A percentile compares a stretch with the other conserved stretches of the same genome.
Evolutionary conservation across 1,140 invertebrate species (phyloP).

Genomic region (Danaus plexippus): DNA sequence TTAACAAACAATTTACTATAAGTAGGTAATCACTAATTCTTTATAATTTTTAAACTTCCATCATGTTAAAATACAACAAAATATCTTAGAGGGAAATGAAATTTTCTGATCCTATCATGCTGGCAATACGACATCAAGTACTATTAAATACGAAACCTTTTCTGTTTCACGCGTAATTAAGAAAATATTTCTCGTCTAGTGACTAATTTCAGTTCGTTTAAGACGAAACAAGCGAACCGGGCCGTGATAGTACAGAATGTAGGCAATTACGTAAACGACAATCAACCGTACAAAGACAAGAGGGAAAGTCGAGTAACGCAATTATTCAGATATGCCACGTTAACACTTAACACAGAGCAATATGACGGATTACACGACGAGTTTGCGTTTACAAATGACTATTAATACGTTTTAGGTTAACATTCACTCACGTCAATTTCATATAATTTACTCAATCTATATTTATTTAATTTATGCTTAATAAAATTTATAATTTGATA

Average conservation of each 20-base stretch:
- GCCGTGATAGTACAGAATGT: slow-evolving; percentile 51
- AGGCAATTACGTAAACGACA: slow-evolving; percentile 66
- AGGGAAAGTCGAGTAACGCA: slow-evolving; percentile 57
- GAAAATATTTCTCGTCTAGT: slow-evolving; percentile 54
- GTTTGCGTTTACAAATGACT: slow-evolving; percentile 7
- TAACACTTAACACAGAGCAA: slow-evolving; percentile 42
- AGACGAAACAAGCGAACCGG: slow-evolving; percentile 33
- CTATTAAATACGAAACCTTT: slow-evolving; percentile 34
- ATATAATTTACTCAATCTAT: too few relatives aligned
- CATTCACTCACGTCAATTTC: too few relatives aligned
- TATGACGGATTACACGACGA: slow-evolving; percentile 28
- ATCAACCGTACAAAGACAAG: slow-evolving; percentile 55
- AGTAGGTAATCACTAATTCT: neutral
- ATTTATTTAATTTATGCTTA: too few relatives aligned
- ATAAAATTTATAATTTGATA: too few relatives aligned
- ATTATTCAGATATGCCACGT: slow-evolving; percentile 62
- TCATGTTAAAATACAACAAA: neutral
- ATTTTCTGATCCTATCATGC: slow-evolving; percentile 9
- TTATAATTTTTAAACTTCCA: neutral
- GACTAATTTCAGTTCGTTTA: slow-evolving; percentile 47
- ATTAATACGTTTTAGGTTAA: neutral
- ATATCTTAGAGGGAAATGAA: neutral
- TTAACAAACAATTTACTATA: too few relatives aligned
- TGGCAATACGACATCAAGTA: slow-evolving; percentile 16
- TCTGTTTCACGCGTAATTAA: slow-evolving; percentile 49